Base-by-base conservation (phyloP, 2,113 vertebrate species). In the Erythrocebus patas region DNA sequence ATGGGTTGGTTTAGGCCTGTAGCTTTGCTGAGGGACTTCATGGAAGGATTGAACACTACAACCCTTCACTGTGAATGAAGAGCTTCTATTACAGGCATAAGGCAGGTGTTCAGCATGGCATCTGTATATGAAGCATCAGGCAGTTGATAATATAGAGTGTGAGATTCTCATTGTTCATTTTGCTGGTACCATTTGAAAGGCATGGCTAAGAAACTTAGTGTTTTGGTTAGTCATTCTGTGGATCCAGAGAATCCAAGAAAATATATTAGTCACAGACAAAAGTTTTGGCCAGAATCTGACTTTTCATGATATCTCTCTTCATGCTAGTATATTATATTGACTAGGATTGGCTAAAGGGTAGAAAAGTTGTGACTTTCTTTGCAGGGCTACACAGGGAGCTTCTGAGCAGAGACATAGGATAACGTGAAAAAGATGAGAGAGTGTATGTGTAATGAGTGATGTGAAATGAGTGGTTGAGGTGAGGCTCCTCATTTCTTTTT, bases 161-260 rank as follows among this genome's bases (percentile, higher is more conserved):
- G 16, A 13, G 4, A n/a, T 66, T 61, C 50, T 35, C 61, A 35
- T 22, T 78, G 9, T 8, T 96, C 38, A 48, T 89, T 76, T 80
- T 81, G 16, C 4, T 70, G 45, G 57, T 80, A 35, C 22, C 1
- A 2, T 83, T 91, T 83, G 68, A 59, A 89, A 38, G 22, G 52
- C 17, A 35, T 55, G 12, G n/a, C 13, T 52, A 30, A 89, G 40
- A 86, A 66, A 45, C 5, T 25, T 88, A 25, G 6, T 72, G 20
- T 61, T 87, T 59, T 57, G 43, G 20, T 84, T 93, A 85, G 27
- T 95, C 95, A 32, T 87, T 88, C n/a, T 40, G 66, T 91, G 48
- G 25, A 81, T 76, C 32, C 5, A 73, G 66, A 89, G 18, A n/a
- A 78, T 85, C 17, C 10, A 55, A 96, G 48, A 50, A 57, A 76